A percentile compares a stretch with the other conserved stretches of the same genome.
Evolutionary conservation across 2,888 invertebrate species (phyloP).

Genomic region (Mythimna ferrago): DNA sequence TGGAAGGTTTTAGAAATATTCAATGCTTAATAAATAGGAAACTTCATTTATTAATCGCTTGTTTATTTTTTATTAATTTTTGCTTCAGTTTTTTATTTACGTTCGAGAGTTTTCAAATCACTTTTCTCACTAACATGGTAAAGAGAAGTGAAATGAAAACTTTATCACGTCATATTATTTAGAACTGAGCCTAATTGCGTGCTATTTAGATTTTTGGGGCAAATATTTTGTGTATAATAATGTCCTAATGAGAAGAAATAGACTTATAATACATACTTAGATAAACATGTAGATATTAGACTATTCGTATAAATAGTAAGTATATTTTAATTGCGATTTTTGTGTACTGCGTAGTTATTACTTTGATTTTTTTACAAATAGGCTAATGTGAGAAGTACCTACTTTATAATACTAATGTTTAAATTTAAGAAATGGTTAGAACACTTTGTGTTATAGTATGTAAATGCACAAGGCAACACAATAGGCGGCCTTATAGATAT

Average conservation of each 20-base stretch:
- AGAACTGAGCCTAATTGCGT: neutral
- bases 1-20: too few relatives aligned
- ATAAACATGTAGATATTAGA: neutral
- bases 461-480: neutral
- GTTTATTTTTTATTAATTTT: neutral
- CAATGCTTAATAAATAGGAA: too few relatives aligned
- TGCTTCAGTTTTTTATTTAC: neutral
- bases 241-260: neutral
- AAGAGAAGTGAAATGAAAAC: too few relatives aligned
- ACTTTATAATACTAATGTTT: neutral
- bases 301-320: neutral
- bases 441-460: neutral
- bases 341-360: neutral
- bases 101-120: too few relatives aligned
- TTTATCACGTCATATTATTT: neutral
- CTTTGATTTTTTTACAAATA: neutral
- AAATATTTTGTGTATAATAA: neutral
- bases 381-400: neutral
- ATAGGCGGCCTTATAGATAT: neutral
- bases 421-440: neutral
- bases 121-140: too few relatives aligned
- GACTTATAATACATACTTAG: too few relatives aligned
- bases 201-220: neutral
- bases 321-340: neutral
- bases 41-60: too few relatives aligned